phyloP scores from a whole-genome alignment of 2,797 vertebrate genomes.

The Nothura maculosa region DNA sequence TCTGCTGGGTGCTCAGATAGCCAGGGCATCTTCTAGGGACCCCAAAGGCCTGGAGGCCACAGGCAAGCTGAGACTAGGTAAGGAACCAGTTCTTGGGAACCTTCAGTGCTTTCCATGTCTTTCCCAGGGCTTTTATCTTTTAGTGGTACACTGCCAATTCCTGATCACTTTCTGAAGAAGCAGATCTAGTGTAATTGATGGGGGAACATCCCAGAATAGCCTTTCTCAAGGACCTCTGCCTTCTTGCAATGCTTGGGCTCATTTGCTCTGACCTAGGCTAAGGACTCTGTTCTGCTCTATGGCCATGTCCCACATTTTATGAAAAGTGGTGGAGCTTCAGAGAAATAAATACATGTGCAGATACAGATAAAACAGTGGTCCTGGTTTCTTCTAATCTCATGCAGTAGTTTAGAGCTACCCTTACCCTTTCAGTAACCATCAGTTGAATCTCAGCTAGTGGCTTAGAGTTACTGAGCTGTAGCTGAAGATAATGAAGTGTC shows the following conservation, averaged over 20 bases:
- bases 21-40: background rate
- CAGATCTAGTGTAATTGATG: background rate
- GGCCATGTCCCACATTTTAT: background rate
- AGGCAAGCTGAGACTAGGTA: background rate
- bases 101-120: background rate
- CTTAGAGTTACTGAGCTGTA: background rate
- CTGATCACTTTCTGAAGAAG: background rate
- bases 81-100: background rate
- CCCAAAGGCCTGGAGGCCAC: background rate
- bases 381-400: background rate
- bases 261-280: background rate
- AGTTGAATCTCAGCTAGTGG: background rate
- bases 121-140: background rate
- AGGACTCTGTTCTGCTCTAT: background rate
- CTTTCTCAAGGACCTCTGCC: background rate
- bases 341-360: background rate
- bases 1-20: background rate
- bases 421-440: background rate
- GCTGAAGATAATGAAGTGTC: background rate
- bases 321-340: background rate
- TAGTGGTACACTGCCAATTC: background rate
- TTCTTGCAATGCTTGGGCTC: background rate
- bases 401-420: background rate
- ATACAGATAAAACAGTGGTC: background rate
- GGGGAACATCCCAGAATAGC: background rate